These are phyloP conservation scores for Stegodyphus dumicola DNA, from an alignment of 1,140 invertebrate species.

Conservation along the genomic window DNA sequence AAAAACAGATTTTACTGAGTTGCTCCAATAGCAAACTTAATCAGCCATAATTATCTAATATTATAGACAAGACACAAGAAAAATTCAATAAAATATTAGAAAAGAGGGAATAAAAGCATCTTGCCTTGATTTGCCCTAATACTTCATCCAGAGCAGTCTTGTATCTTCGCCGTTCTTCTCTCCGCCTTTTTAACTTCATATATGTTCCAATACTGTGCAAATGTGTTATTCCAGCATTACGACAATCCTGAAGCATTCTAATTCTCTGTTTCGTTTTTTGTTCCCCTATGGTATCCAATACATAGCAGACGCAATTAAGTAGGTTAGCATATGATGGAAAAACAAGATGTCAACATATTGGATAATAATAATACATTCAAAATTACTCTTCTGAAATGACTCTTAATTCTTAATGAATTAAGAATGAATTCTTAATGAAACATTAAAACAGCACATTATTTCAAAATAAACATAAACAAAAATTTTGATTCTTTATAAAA, in stretches of 20 bases:
- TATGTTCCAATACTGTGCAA: slow-evolving; percentile 77
- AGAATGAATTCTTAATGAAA: too few relatives aligned
- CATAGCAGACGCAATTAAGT: too few relatives aligned
- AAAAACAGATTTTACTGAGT: too few relatives aligned
- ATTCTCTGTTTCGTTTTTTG: slow-evolving; percentile 77
- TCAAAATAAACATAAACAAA: too few relatives aligned
- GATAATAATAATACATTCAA: too few relatives aligned
- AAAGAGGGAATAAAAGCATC: not conserved
- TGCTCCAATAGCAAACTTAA: too few relatives aligned
- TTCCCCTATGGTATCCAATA: slow-evolving; percentile 66
- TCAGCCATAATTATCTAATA: not conserved
- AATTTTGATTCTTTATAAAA: too few relatives aligned
- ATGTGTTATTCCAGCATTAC: slow-evolving; percentile 78
- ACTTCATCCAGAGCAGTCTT: slow-evolving; percentile 70
- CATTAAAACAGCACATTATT: too few relatives aligned
- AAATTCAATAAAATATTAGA: not conserved
- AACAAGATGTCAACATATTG: too few relatives aligned
- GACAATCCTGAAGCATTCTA: slow-evolving; percentile 75
- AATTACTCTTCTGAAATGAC: too few relatives aligned
- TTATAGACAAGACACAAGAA: not conserved
- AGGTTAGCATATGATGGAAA: too few relatives aligned
- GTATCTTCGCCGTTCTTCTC: slow-evolving; percentile 72
- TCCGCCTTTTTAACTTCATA: slow-evolving; percentile 74
- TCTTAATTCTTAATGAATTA: too few relatives aligned
- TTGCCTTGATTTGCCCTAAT: slow-evolving; percentile 66